Evolutionary conservation across 2,888 invertebrate genomes (phyloP).

Genomic region (Rhorus exstirpatorius): DNA sequence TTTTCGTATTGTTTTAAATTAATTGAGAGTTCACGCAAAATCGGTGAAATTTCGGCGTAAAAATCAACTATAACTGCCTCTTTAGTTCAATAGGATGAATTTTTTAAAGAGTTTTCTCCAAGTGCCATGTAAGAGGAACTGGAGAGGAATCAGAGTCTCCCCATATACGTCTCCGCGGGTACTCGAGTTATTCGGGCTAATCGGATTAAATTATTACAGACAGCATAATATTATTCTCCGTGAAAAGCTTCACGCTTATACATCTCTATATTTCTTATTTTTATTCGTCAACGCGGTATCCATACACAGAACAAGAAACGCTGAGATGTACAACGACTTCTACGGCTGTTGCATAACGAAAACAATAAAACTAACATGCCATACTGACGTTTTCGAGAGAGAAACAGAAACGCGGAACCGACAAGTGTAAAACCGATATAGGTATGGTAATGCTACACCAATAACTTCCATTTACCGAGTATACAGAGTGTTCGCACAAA

Average conservation of each 20-base stretch:
- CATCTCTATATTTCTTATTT: conserved; percentile 69
- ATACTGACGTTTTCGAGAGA: background rate
- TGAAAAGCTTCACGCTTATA: conserved; percentile 66
- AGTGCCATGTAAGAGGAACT: background rate
- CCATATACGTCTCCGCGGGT: conserved; percentile 64
- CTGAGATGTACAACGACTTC: background rate
- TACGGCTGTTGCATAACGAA: conserved; percentile 16
- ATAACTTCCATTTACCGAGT: conserved; percentile 31
- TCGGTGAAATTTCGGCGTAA: too few relatives aligned
- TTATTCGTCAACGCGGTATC: conserved; percentile 40
- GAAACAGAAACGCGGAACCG: background rate
- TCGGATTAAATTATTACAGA: conserved; percentile 78
- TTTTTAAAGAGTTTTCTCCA: too few relatives aligned
- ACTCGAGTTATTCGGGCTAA: conserved; percentile 74
- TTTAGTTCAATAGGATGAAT: too few relatives aligned
- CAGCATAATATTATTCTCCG: conserved; percentile 78
- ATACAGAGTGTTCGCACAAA: conserved; percentile 7
- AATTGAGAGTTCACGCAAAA: too few relatives aligned
- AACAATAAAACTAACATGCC: background rate
- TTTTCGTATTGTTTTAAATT: too few relatives aligned
- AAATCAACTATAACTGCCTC: too few relatives aligned
- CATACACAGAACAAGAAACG: conserved; percentile 33
- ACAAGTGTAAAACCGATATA: conserved; percentile 40
- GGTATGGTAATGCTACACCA: background rate
- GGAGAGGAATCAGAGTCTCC: conserved; percentile 40